Evolutionary conservation across 2,113 vertebrate genomes (phyloP).

Genomic region (Oncorhynchus kisutch): DNA sequence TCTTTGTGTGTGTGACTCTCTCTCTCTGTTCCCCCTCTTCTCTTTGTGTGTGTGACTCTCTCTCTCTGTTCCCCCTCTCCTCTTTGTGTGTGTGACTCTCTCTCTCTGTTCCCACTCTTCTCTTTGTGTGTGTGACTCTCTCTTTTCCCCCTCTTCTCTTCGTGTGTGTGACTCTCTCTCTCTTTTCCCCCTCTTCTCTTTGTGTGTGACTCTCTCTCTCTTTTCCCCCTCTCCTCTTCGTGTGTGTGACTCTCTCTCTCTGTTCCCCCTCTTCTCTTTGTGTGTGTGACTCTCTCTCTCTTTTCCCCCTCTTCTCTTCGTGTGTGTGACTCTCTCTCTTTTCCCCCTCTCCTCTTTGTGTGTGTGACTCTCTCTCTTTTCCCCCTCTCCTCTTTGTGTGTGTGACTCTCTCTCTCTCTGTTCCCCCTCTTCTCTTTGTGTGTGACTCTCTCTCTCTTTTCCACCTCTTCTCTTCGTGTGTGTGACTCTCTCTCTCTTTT

Average conservation of each 20-base stretch:
- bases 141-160: too few species aligned
- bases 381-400: neutral
- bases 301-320: too few species aligned
- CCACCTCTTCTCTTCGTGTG: neutral
- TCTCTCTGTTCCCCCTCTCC: too few species aligned
- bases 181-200: neutral
- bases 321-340: neutral
- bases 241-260: neutral
- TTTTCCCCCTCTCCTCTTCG: slow-evolving; percentile 5
- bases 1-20: neutral
- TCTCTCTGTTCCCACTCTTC: slow-evolving; percentile 2
- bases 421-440: neutral
- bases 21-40: neutral
- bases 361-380: neutral
- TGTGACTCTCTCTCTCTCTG: neutral
- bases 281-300: too few species aligned
- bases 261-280: neutral
- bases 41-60: too few species aligned
- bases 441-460: neutral
- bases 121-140: too few species aligned
- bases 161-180: neutral
- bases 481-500: neutral
- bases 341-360: neutral
- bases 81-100: too few species aligned
- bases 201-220: neutral